A percentile compares a stretch with the other conserved stretches of the same genome.
Conservation (phyloP, 64 coral and sea anemone genomes). For the Catalaphyllia jardinei region DNA sequence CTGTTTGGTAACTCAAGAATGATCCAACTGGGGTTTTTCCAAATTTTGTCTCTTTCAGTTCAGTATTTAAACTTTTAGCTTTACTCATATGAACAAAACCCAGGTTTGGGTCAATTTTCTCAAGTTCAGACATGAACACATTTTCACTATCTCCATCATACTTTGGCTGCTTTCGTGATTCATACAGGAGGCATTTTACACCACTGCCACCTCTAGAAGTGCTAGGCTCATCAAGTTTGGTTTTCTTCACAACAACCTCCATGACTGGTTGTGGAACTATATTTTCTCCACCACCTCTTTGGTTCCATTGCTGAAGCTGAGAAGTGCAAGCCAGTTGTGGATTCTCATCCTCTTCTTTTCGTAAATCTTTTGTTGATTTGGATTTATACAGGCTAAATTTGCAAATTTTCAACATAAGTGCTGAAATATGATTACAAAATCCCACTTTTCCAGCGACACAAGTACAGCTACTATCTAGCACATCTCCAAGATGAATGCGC, state of each 20-base stretch:
- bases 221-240: background rate
- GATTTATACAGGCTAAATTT: no score
- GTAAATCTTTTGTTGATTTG: no score
- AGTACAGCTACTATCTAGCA: no score
- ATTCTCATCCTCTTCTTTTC: no score
- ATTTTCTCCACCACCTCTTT: slow-evolving; percentile 39
- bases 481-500: no score
- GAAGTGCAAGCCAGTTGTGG: no score
- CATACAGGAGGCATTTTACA: slow-evolving; percentile 22
- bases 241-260: background rate
- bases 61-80: background rate
- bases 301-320: slow-evolving; percentile 42
- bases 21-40: background rate
- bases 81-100: background rate
- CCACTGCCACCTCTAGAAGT: background rate
- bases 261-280: background rate
- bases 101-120: background rate
- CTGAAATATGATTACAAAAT: no score
- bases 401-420: no score
- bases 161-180: background rate
- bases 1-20: background rate
- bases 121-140: background rate
- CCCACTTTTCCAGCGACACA: no score
- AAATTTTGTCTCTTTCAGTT: slow-evolving; percentile 1
- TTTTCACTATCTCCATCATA: background rate